Evolutionary conservation across 2,888 invertebrate species (phyloP), one percentile per base, ranked within the genome.

Genomic region (Ormyrus labotus): DNA sequence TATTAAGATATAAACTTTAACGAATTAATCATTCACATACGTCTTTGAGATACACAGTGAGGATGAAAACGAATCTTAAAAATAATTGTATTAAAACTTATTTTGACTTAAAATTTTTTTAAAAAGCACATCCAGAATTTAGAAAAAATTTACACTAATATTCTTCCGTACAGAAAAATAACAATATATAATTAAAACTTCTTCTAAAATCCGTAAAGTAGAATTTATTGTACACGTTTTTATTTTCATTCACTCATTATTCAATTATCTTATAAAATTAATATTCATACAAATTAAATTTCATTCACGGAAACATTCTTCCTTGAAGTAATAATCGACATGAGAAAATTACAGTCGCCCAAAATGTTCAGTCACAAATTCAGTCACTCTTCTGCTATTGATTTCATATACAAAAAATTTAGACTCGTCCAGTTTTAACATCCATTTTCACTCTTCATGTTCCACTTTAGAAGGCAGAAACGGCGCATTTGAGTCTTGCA

Each of bases 391-490:
- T 19, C 50, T 67, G 58, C 19, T 50, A 19, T n/a, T 47, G 58
- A 58, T 55, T 55, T 74, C 13, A 58, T 51, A 67, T 67, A 67
- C 13, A 67, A 67, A 57, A 48, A 64, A 64, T 67, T 50, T 74
- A 58, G 83, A 83, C 81, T 86, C 87, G 84, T 85, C 86, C 87
- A 87, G 86, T 85, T 85, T 86, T 86, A 85, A 87, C 86, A 87
- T 87, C 85, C 85, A 87, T 85, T 87, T 87, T 84, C 85, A 85
- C 82, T 85, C 83, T 83, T 85, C 84, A 85, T 86, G 86, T 86
- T 87, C 85, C 86, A 83, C 85, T 83, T 84, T 85, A 84, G 83
- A 83, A 74, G 65, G 74, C 67, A 67, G 58, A 58, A 74, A 58
- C 50, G n/a, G 58, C 51, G 64, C 9, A 74, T 58, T 67, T n/a